Percentiles rank a stretch among this genome's conserved stretches.
These are phyloP conservation scores for Drosophila neotestacea DNA, from an alignment of 2,888 invertebrate genomes.

Conservation along the genomic window DNA sequence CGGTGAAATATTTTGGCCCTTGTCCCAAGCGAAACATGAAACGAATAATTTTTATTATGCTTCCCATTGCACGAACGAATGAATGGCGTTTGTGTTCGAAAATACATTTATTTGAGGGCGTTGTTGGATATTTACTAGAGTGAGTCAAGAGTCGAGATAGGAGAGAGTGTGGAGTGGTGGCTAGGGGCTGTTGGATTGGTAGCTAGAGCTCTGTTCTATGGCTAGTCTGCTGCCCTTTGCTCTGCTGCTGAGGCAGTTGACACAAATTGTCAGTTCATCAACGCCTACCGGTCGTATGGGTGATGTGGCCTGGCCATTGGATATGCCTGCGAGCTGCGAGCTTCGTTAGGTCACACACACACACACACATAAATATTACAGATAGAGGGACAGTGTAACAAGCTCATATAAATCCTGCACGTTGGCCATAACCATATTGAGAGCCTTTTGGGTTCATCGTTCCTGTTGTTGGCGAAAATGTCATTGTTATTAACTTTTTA, in stretches of 20 bases:
- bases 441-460: constrained; percentile 46
- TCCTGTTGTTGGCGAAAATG: constrained; percentile 51
- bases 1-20: constrained; percentile 71
- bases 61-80: constrained; percentile 64
- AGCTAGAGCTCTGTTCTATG: constrained; percentile 1
- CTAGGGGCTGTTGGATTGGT: neutral
- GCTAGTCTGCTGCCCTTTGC: constrained; percentile 59
- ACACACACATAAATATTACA: neutral
- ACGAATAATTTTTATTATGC: constrained; percentile 81
- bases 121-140: constrained; percentile 47
- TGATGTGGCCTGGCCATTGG: constrained; percentile 47
- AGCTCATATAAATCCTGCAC: constrained; percentile 77
- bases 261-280: constrained; percentile 83
- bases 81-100: constrained; percentile 79
- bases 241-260: constrained; percentile 73
- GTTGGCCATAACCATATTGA: constrained; percentile 78
- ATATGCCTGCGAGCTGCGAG: constrained; percentile 29
- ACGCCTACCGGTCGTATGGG: constrained; percentile 77
- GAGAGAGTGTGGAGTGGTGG: neutral
- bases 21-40: constrained; percentile 74
- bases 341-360: constrained; percentile 61
- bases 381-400: constrained; percentile 2
- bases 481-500: constrained; percentile 80
- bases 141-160: neutral
- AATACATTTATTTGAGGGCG: constrained; percentile 78